Evolutionary conservation across 2,113 vertebrate species (phyloP).

Genomic region (Channa maculata): DNA sequence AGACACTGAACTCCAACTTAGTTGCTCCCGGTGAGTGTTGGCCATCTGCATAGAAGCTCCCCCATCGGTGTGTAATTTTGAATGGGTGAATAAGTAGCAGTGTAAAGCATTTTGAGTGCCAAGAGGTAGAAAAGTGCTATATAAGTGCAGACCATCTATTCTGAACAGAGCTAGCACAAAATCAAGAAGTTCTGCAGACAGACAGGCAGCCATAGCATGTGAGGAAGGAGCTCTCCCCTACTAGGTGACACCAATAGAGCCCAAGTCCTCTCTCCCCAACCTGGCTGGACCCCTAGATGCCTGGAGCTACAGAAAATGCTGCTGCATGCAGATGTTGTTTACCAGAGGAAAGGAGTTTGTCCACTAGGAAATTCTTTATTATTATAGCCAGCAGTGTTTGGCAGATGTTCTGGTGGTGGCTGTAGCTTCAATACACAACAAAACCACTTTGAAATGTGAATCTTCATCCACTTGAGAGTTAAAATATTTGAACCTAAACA

Average conservation of each 20-base stretch:
- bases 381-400: slow-evolving; percentile 25
- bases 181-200: background rate
- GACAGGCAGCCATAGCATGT: slow-evolving; percentile 25
- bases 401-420: slow-evolving; percentile 25
- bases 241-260: slow-evolving; percentile 6
- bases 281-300: slow-evolving; percentile 28
- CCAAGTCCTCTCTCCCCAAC: slow-evolving; percentile 15
- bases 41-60: too few species aligned
- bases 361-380: slow-evolving; percentile 17
- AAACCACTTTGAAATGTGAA: slow-evolving; percentile 15
- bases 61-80: too few species aligned
- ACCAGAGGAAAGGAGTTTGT: slow-evolving; percentile 20
- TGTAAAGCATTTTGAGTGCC: too few species aligned
- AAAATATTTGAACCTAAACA: slow-evolving; percentile 20
- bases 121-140: background rate
- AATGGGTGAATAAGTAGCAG: too few species aligned
- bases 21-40: too few species aligned
- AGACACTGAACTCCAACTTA: too few species aligned
- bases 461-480: background rate
- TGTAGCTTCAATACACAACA: slow-evolving; percentile 2
- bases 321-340: slow-evolving; percentile 26
- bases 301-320: slow-evolving; percentile 47
- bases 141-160: too few species aligned
- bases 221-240: slow-evolving; percentile 14
- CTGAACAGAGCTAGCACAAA: too few species aligned